Base-by-base conservation (phyloP, 2,797 vertebrate species). In the Tympanoctomys barrerae region DNA sequence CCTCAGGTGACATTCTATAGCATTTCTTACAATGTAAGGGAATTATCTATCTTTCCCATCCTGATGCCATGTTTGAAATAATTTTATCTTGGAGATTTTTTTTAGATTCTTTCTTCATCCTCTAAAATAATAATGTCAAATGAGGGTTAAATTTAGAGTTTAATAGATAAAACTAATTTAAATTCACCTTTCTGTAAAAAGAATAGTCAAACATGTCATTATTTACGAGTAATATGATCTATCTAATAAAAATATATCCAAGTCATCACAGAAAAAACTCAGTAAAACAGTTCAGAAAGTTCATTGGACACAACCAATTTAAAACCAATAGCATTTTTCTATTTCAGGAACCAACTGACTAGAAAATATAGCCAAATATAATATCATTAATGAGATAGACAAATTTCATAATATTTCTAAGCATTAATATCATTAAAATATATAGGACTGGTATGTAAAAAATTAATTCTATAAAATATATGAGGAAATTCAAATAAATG, bases 141-240 rank as follows among this genome's bases (percentile, higher is more conserved):
- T 85, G 86, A 89, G 7, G 52, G 81, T 81, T 62, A 91, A 64
- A 66, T 16, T 86, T 66, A 1, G 36, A 82, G 16, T 66, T 94
- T 52, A 85, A 94, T 87, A 81, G 18, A 75, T 57, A 33, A 93
- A 94, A 96, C 95, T 87, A 79, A 95, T 89, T 88, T 91, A 16
- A 54, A 3, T 26, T 36, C 7, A 91, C 19, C 33, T 95, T 91
- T 73, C 79, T 52, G 87, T 85, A 89, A 96, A 93, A 16, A 13
- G 1, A 91, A 82, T 80, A 77, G 59, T 52, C 91, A 75, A 95
- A 92, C 89, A 42, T 93, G n/a, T 75, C 61, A 94, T 88, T 79
- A 82, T 83, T 94, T 87, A 21, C 31, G 87, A 7, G 89, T 33
- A 21, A 78, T 71, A 78, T 33, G 66, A 85, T 62, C 28, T 46